Base-by-base conservation (phyloP, 2,888 invertebrate genomes). In the Conchocele bisecta region DNA sequence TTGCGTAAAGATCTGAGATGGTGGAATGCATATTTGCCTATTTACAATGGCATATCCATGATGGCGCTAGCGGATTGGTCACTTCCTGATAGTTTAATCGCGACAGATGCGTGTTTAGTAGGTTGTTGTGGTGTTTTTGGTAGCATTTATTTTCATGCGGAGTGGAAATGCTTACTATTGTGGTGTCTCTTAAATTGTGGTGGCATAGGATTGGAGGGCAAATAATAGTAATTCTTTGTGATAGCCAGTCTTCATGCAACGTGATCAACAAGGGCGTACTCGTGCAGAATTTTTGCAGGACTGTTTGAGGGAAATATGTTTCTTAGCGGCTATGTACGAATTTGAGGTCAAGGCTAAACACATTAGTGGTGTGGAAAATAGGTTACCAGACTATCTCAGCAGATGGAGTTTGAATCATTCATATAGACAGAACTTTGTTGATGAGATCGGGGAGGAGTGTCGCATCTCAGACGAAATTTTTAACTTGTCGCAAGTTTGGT, bases 151-250 rank as follows among this genome's bases (percentile, higher is more conserved):
- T 65, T 65, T 51, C 58, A 58, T 33, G 9, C 29, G 9, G 20
- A 29, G 11, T 65, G 3, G 65, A 65, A 57, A 24, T 65, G 24
- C 20, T 65, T 1, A 24, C 48, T 7, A 39, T 65, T 29, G 31
- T 65, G n/a, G 29, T 65, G n/a, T 65, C 48, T 54, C 20, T 51
- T 11, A 61, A 61, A 29, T 17, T 61, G 26, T 61, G 51, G 61
- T 41, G 51, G 3, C 17, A 29, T 3, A 17, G 15, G 28, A 29
- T n/a, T 28, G n/a, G 17, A 31, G 51, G 51, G 4, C 22, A 60
- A 29, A 39, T 28, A 26, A 50, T 37, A 11, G 35, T 17, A 20
- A 39, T 50, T 26, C 29, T 5, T 17, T 60, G 60, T 50, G 60
- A 60, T 24, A 60, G 51, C 24, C 15, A 17, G 7, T 22, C 22